phyloP scores from a whole-genome alignment of 2,797 vertebrate species.

The Clarias fuscus region DNA sequence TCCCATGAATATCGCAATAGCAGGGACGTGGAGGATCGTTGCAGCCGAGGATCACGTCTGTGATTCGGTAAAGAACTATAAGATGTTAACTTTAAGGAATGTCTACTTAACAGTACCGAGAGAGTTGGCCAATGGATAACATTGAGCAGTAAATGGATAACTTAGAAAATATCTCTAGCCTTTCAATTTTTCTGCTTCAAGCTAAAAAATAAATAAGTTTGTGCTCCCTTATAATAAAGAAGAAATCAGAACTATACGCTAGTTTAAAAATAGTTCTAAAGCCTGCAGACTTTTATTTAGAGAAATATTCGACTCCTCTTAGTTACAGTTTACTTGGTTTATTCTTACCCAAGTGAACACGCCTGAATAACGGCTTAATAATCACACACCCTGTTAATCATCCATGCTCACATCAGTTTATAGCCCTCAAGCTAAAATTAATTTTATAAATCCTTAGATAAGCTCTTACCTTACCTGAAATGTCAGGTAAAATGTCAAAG shows the following conservation, averaged over 20 bases:
- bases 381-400: not conserved
- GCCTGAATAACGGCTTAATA: not conserved
- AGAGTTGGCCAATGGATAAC: not conserved
- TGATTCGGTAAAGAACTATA: not conserved
- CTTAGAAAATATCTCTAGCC: not conserved
- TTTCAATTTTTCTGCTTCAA: not conserved
- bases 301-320: not conserved
- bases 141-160: conserved; percentile 3
- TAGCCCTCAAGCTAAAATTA: not conserved
- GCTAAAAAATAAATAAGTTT: not conserved
- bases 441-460: not conserved
- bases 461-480: conserved; percentile 26
- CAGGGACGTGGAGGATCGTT: not conserved
- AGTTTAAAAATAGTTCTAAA: not conserved
- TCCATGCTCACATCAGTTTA: not conserved
- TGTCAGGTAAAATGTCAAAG: conserved; percentile 46
- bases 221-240: too few relatives aligned
- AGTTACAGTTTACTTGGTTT: not conserved
- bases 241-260: not conserved
- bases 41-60: not conserved
- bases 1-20: not conserved
- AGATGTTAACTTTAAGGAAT: not conserved
- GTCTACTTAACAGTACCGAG: not conserved
- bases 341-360: not conserved
- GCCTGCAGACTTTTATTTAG: not conserved